Evolutionary conservation across 2,888 invertebrate species (phyloP).

Genomic region (Apocheima hispidaria): DNA sequence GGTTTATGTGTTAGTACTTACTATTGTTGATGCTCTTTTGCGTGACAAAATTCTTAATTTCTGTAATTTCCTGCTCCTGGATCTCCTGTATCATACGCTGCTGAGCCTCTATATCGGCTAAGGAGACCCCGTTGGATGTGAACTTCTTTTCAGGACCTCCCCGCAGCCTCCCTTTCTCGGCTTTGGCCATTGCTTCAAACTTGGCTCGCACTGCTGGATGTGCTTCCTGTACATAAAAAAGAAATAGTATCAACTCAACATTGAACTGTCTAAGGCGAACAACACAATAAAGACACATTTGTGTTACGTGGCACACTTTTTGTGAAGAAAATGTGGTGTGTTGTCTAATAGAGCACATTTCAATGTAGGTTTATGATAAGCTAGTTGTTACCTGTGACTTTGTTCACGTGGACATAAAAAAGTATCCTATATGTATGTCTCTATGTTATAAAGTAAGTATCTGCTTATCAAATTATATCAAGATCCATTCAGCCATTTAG

Average conservation of each 20-base stretch:
- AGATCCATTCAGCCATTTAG: no score
- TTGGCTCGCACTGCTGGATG: constrained; percentile 54
- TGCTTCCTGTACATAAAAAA: constrained; percentile 52
- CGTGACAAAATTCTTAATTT: constrained; percentile 67
- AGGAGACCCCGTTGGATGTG: constrained; percentile 64
- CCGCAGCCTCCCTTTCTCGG: constrained; percentile 56
- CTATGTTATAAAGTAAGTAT: no score
- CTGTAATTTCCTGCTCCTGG: constrained; percentile 58
- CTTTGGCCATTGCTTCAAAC: constrained; percentile 65
- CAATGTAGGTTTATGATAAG: no score
- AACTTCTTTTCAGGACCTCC: constrained; percentile 56
- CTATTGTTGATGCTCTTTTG: constrained; percentile 59
- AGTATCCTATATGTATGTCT: no score
- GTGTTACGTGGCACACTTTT: no score
- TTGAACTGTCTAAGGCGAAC: background rate
- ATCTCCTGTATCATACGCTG: constrained; percentile 57
- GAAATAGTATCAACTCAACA: background rate
- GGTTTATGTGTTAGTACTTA: constrained; percentile 41
- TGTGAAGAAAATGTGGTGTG: no score
- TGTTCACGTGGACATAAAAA: no score
- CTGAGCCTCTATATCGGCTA: constrained; percentile 58
- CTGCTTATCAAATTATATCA: no score
- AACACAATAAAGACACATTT: no score
- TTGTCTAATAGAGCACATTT: no score
- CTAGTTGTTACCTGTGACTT: no score